These are phyloP conservation scores for Pseudeuparius sepicola DNA, from an alignment of 2,888 invertebrate genomes.

Conservation along the genomic window DNA sequence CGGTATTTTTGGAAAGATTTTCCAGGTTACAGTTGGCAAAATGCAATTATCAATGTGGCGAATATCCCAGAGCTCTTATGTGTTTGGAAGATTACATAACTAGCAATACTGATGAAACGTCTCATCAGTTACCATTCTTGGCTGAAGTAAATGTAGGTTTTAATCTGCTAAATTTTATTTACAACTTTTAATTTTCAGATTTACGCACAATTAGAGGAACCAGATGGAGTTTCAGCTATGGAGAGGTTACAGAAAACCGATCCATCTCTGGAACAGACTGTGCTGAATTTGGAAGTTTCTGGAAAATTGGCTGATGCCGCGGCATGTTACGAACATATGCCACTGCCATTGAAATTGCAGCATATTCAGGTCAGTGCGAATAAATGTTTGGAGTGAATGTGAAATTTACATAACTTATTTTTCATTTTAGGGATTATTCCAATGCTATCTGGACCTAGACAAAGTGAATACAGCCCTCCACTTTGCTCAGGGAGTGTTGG, in stretches of 20 bases:
- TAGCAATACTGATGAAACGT: conserved; percentile 45
- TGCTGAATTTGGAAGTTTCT: conserved; percentile 74
- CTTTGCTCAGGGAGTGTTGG: conserved; percentile 58
- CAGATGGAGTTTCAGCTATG: conserved; percentile 80
- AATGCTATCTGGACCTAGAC: conserved; percentile 77
- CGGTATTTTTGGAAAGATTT: conserved; percentile 35
- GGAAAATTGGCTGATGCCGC: conserved; percentile 78
- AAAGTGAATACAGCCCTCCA: conserved; percentile 77
- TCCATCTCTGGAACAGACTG: conserved; percentile 71
- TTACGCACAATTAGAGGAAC: conserved; percentile 79
- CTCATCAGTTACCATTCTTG: conserved; percentile 49
- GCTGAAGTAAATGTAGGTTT: conserved; percentile 39
- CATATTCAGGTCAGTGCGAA: conserved; percentile 40
- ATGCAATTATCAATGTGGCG: conserved; percentile 65
- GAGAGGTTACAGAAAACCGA: conserved; percentile 64
- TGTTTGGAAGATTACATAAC: conserved; percentile 66
- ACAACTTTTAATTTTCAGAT: conserved; percentile 44
- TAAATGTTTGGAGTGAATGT: too few relatives aligned
- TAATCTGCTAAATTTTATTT: conserved; percentile 2
- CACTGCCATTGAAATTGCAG: conserved; percentile 41
- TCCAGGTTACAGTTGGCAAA: conserved; percentile 59
- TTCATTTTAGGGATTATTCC: conserved; percentile 61
- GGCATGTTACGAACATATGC: conserved; percentile 76
- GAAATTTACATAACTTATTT: neutral
- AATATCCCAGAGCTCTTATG: conserved; percentile 64